A percentile compares a stretch with the other conserved stretches of the same genome.
These are phyloP conservation scores for Halichoerus grypus DNA, from an alignment of 2,113 vertebrate species.

Conservation along the genomic window DNA sequence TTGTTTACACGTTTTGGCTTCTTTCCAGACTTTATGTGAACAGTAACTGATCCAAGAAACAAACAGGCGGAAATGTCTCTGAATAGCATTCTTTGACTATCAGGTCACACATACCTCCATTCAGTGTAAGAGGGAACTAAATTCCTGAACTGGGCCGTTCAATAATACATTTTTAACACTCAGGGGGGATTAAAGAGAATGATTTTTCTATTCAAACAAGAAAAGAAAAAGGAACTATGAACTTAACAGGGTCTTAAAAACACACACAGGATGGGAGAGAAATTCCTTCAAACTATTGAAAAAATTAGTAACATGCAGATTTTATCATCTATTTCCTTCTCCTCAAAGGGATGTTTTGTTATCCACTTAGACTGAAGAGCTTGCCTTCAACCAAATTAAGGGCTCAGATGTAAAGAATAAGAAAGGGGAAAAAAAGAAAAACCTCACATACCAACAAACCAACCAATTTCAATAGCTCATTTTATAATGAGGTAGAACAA, in stretches of 20 bases:
- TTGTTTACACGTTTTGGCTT: slow-evolving; percentile 80
- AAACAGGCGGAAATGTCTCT: slow-evolving; percentile 83
- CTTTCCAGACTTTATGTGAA: slow-evolving; percentile 73
- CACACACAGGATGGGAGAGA: slow-evolving; percentile 70
- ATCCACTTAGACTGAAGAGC: slow-evolving; percentile 51
- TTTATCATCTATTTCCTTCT: slow-evolving; percentile 76
- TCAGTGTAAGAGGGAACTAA: slow-evolving; percentile 75
- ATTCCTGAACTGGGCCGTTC: slow-evolving; percentile 75
- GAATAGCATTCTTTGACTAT: slow-evolving; percentile 82
- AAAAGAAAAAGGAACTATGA: slow-evolving; percentile 75
- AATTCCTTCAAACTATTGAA: slow-evolving; percentile 66
- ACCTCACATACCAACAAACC: slow-evolving; percentile 24
- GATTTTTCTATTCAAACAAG: slow-evolving; percentile 70
- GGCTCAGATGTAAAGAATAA: slow-evolving; percentile 44
- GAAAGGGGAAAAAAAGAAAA: neutral
- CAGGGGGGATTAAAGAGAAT: slow-evolving; percentile 78
- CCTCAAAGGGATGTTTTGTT: slow-evolving; percentile 72
- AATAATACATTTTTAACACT: slow-evolving; percentile 75
- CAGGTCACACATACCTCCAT: slow-evolving; percentile 72
- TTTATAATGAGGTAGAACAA: slow-evolving; percentile 62
- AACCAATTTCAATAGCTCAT: slow-evolving; percentile 49
- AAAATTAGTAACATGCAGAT: slow-evolving; percentile 71
- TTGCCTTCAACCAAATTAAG: slow-evolving; percentile 67
- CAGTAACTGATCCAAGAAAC: slow-evolving; percentile 81
- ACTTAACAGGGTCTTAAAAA: slow-evolving; percentile 73